These are phyloP conservation scores for Sceloporus tristichus DNA, from an alignment of 2,113 vertebrate genomes.

Conservation along the genomic window DNA sequence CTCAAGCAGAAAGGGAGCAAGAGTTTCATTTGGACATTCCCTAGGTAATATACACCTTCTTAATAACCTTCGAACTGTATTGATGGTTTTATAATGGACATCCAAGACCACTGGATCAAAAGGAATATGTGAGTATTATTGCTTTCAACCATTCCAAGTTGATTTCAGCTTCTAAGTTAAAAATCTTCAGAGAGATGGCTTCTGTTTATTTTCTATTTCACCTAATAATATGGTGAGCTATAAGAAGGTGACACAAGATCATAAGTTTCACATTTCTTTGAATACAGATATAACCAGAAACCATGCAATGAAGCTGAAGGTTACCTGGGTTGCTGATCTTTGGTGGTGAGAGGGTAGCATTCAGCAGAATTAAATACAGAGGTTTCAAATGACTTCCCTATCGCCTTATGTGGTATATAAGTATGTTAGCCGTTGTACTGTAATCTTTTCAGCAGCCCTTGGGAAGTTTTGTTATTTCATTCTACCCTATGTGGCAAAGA, in stretches of 20 bases:
- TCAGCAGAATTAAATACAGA: background rate
- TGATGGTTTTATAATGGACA: constrained; percentile 59
- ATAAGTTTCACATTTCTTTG: background rate
- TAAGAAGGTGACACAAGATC: constrained; percentile 14
- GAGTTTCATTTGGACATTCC: constrained; percentile 35
- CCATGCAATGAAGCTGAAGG: background rate
- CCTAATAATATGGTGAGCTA: constrained; percentile 46
- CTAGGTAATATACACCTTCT: constrained; percentile 55
- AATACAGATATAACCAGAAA: background rate
- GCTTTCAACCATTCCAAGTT: constrained; percentile 63
- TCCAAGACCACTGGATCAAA: constrained; percentile 68
- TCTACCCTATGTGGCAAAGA: background rate
- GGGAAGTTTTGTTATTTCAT: background rate
- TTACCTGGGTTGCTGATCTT: background rate
- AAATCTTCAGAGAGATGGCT: constrained; percentile 67
- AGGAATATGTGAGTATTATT: constrained; percentile 54
- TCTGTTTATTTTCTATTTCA: constrained; percentile 65
- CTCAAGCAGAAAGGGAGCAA: constrained; percentile 2
- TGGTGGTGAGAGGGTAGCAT: background rate
- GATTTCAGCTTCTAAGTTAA: constrained; percentile 72
- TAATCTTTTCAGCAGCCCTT: background rate
- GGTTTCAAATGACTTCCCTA: background rate
- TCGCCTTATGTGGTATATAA: background rate
- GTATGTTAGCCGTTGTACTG: background rate
- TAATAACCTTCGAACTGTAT: constrained; percentile 35